These are phyloP conservation scores for Lepilemur septentrionalis DNA, from an alignment of 2,797 vertebrate genomes.

Conservation along the genomic window DNA sequence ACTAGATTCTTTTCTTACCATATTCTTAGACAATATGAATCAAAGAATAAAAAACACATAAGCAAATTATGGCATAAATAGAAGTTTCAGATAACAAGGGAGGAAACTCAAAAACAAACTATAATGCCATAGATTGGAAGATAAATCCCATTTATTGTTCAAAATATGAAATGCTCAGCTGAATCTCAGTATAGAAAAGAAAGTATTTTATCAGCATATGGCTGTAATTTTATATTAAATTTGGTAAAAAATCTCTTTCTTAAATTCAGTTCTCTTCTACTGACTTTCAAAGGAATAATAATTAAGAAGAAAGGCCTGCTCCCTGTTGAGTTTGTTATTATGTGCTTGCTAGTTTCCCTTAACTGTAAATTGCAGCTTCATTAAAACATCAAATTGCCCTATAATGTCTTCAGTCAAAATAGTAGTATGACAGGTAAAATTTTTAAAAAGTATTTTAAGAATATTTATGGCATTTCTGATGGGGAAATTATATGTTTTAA, in stretches of 20 bases:
- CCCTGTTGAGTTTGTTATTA: slow-evolving; percentile 73
- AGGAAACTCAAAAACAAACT: not conserved
- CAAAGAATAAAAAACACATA: not conserved
- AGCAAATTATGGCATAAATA: slow-evolving; percentile 18
- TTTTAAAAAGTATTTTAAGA: slow-evolving; percentile 10
- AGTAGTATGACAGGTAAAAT: slow-evolving; percentile 54
- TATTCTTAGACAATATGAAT: not conserved
- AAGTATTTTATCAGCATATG: slow-evolving; percentile 26
- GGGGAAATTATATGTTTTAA: slow-evolving; percentile 9
- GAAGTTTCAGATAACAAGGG: not conserved
- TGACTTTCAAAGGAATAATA: slow-evolving; percentile 65
- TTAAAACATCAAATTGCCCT: slow-evolving; percentile 61
- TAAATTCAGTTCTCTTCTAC: slow-evolving; percentile 60
- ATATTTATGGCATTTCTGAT: slow-evolving; percentile 2
- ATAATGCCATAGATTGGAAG: not conserved
- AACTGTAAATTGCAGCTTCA: slow-evolving; percentile 72
- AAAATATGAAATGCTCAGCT: slow-evolving; percentile 27
- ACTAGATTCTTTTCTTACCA: too few species aligned
- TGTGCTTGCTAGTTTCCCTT: slow-evolving; percentile 49
- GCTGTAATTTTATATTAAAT: slow-evolving; percentile 49
- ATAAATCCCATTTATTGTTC: slow-evolving; percentile 18
- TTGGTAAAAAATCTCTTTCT: slow-evolving; percentile 51
- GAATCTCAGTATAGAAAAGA: slow-evolving; percentile 19
- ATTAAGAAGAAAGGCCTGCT: slow-evolving; percentile 35
- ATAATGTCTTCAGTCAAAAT: slow-evolving; percentile 55